Conservation (phyloP, 2,113 vertebrate genomes). For the Vicugna pacos region DNA sequence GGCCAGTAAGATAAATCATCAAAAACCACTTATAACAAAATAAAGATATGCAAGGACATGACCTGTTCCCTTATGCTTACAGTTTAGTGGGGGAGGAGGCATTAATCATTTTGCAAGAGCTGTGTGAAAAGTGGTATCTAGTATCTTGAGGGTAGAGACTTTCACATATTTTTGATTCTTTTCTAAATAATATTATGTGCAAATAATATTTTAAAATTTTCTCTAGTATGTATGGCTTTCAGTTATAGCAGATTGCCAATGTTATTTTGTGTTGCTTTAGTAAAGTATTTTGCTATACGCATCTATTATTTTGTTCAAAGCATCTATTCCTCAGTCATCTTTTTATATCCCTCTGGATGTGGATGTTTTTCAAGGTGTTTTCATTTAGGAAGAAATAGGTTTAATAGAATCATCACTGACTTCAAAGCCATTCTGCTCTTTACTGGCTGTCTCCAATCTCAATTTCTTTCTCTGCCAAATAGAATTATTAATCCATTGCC, state of each 20-base stretch:
- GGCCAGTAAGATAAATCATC: neutral
- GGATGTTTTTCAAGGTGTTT: slow-evolving; percentile 1
- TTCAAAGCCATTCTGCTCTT: neutral
- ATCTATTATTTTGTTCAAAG: neutral
- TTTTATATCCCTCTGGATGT: slow-evolving; percentile 26
- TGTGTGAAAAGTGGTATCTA: neutral
- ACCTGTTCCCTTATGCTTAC: neutral
- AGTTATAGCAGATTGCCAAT: neutral
- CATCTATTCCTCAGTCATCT: neutral
- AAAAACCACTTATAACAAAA: neutral
- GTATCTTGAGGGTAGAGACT: neutral
- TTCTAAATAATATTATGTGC: neutral
- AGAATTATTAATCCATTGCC: neutral
- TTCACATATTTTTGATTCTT: neutral
- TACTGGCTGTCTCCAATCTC: neutral
- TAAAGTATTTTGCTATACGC: neutral
- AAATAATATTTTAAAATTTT: neutral
- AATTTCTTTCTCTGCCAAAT: neutral
- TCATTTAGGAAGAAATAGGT: neutral
- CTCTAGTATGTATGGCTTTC: neutral
- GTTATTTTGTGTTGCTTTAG: slow-evolving; percentile 25
- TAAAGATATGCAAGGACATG: neutral
- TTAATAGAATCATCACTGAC: neutral
- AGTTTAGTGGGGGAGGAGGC: neutral
- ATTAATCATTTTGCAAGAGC: neutral